These are phyloP conservation scores for Penelope pileata DNA, from an alignment of 2,113 vertebrate genomes.

Conservation along the genomic window DNA sequence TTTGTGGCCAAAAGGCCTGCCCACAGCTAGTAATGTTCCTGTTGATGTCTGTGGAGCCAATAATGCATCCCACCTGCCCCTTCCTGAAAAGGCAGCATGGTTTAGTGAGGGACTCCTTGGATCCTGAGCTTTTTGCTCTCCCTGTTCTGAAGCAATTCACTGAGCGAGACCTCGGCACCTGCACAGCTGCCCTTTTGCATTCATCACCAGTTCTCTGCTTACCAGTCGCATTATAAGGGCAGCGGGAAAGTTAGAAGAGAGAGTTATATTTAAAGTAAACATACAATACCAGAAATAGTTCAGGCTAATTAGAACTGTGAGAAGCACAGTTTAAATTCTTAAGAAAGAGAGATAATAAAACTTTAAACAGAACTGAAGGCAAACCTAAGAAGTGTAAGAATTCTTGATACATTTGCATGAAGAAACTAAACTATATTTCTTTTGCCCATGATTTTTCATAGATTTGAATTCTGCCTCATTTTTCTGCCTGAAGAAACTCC, in stretches of 20 bases:
- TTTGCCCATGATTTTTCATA: neutral
- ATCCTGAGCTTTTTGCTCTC: neutral
- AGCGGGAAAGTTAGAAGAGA: neutral
- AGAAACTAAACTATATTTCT: neutral
- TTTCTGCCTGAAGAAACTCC: neutral
- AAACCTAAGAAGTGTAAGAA: neutral
- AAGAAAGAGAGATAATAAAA: neutral
- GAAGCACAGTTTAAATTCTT: neutral
- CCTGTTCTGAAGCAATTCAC: neutral
- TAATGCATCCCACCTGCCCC: neutral
- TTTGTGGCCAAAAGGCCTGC: too few species aligned
- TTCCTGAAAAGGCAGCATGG: neutral
- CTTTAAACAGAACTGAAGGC: neutral
- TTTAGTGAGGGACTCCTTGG: neutral
- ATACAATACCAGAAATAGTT: neutral
- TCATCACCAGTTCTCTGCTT: neutral
- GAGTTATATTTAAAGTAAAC: too few species aligned
- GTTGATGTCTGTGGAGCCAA: neutral
- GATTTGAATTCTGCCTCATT: neutral
- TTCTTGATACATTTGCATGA: neutral
- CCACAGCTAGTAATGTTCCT: neutral
- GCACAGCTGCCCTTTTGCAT: neutral
- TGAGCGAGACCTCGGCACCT: rapidly evolving
- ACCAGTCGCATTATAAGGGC: neutral
- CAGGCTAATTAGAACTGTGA: neutral